Base-by-base conservation (phyloP, 2,113 vertebrate genomes). In the Corvus hawaiiensis region DNA sequence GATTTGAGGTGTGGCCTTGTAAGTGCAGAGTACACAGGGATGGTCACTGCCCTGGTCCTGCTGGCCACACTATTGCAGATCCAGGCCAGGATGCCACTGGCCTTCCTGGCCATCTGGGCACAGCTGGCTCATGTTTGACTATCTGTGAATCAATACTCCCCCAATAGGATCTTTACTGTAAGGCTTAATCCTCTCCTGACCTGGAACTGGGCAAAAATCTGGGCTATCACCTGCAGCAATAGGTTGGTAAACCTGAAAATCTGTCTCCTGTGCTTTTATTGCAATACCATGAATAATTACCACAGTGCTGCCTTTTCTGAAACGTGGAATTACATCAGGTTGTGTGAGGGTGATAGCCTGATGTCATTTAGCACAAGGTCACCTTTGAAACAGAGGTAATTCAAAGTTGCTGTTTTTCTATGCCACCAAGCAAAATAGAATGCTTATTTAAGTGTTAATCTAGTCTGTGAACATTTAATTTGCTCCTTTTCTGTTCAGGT, bases 11-110 rank as follows among this genome's bases (percentile, higher is more conserved):
- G 26, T 1, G 4, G 12, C 52, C n/a, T 74, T 46, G 35, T 3
- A n/a, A 61, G 5, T 20, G 15, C n/a, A 2, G 2, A 23, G 2
- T 6, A 4, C 21, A 27, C 10, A 5, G 26, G 14, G 5, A 17
- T 22, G 44, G 28, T 54, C n/a, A 1, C 67, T 24, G 21, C 15
- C 18, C 39, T 35, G 4, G 0, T 8, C 39, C 16, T 48, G 41
- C n/a, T 80, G 61, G 13, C 12, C 22, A 43, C 26, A 12, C 9
- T 17, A 0, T 16, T 86, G 5, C 10, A 73, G 24, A 6, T 13
- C 9, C 26, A 91, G 52, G 16, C 54, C 46, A 48, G 41, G 7
- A 20, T 74, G 67, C 30, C 32, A 3, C 1, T 11, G 30, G 5
- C 30, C 15, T 41, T 62, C 39, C 13, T 71, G 41, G 48, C 41